Evolutionary conservation across 1,140 invertebrate species (phyloP).

Genomic region (Aphidius ervi): DNA sequence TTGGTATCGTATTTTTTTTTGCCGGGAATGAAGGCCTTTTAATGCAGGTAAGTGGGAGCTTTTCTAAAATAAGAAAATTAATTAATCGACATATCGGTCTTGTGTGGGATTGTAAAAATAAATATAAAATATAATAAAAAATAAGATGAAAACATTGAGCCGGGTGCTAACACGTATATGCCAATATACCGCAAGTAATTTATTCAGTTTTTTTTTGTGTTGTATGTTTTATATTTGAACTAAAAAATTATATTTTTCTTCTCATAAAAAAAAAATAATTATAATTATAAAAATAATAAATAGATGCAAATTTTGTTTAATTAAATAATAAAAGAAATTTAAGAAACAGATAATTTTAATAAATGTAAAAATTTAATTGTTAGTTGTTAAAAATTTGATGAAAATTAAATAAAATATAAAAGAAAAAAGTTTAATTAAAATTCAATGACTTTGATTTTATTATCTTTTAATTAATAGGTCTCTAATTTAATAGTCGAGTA

Average conservation of each 20-base stretch:
- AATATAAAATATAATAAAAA: slow-evolving; percentile 14
- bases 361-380: not conserved
- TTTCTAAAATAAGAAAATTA: slow-evolving; percentile 8
- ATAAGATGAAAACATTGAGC: not conserved
- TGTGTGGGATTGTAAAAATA: not conserved
- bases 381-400: not conserved
- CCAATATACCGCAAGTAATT: slow-evolving; percentile 16
- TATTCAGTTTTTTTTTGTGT: slow-evolving; percentile 1
- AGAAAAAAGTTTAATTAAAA: not conserved
- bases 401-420: not conserved
- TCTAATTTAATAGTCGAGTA: not conserved
- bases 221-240: too few species aligned
- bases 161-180: not conserved
- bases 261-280: too few species aligned
- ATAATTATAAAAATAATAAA: not conserved
- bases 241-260: not conserved
- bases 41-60: not conserved
- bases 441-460: slow-evolving; percentile 7
- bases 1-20: too few species aligned
- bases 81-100: too few species aligned
- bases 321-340: too few species aligned
- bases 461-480: not conserved
- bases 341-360: not conserved
- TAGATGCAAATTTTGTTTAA: not conserved
- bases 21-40: too few species aligned